These are phyloP conservation scores for Pseudachorutes palmiensis DNA, from an alignment of 1,140 invertebrate genomes.

Conservation along the genomic window DNA sequence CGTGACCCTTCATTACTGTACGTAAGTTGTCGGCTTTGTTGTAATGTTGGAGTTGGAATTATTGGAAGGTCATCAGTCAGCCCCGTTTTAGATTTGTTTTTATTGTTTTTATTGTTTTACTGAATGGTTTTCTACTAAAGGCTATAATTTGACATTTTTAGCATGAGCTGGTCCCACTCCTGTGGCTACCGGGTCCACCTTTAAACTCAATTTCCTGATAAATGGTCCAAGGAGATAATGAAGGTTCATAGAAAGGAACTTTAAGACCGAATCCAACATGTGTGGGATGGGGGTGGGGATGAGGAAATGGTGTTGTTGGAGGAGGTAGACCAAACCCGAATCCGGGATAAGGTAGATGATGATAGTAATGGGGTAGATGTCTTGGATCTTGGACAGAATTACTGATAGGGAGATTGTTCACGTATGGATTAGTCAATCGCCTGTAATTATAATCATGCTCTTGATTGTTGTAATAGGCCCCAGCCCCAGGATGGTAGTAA, in stretches of 20 bases:
- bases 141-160: no score
- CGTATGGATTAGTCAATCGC: constrained; percentile 2
- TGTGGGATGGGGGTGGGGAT: neutral
- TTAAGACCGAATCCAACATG: constrained; percentile 12
- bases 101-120: no score
- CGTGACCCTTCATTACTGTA: no score
- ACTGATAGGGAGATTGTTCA: neutral
- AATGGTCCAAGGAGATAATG: constrained; percentile 20
- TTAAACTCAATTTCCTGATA: constrained; percentile 29
- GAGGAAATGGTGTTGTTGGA: neutral
- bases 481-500: neutral
- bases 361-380: neutral
- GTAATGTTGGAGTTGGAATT: no score
- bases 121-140: neutral
- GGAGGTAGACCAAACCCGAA: neutral
- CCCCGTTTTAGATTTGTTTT: no score
- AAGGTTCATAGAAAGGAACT: constrained; percentile 31
- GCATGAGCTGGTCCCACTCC: no score
- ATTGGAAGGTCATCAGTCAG: no score
- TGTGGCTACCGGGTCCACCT: neutral
- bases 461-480: neutral
- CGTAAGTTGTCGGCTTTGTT: no score
- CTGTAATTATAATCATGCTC: neutral
- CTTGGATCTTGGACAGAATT: neutral
- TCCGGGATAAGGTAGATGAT: neutral